Evolutionary conservation across 2,888 invertebrate genomes (phyloP).

Genomic region (Heliconius hortense): DNA sequence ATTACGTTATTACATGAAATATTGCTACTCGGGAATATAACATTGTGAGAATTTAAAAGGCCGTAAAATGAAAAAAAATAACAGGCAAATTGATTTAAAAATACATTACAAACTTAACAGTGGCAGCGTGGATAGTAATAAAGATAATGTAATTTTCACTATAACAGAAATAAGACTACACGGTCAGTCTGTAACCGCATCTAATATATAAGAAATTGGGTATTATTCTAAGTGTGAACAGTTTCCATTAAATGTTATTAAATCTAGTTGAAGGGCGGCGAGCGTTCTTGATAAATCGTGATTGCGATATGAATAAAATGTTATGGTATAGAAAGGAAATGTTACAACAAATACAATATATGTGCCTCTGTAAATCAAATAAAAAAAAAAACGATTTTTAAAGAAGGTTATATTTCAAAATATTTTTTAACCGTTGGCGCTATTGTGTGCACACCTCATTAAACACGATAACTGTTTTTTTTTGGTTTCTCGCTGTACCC

Average conservation of each 20-base stretch:
- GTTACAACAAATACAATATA: background rate
- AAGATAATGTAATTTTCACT: slow-evolving; percentile 64
- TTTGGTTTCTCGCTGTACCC: background rate
- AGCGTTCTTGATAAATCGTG: slow-evolving; percentile 21
- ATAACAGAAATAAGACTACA: slow-evolving; percentile 56
- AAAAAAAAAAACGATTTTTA: background rate
- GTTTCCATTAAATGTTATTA: slow-evolving; percentile 38
- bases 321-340: background rate
- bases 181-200: slow-evolving; percentile 49
- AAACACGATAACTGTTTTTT: background rate
- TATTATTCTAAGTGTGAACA: slow-evolving; percentile 43
- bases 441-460: background rate
- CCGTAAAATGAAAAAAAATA: slow-evolving; percentile 2
- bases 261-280: slow-evolving; percentile 33
- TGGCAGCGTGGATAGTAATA: slow-evolving; percentile 50
- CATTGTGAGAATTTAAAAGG: slow-evolving; percentile 23
- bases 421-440: background rate
- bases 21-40: slow-evolving; percentile 1
- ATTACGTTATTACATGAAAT: slow-evolving; percentile 23
- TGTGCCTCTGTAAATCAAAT: background rate
- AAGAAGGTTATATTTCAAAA: background rate
- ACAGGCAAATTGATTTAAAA: slow-evolving; percentile 40
- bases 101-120: slow-evolving; percentile 34
- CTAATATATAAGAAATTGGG: slow-evolving; percentile 54
- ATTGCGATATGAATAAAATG: slow-evolving; percentile 26